Evolutionary conservation across 2,888 invertebrate species (phyloP).

Genomic region (Xiphydria camelus): DNA sequence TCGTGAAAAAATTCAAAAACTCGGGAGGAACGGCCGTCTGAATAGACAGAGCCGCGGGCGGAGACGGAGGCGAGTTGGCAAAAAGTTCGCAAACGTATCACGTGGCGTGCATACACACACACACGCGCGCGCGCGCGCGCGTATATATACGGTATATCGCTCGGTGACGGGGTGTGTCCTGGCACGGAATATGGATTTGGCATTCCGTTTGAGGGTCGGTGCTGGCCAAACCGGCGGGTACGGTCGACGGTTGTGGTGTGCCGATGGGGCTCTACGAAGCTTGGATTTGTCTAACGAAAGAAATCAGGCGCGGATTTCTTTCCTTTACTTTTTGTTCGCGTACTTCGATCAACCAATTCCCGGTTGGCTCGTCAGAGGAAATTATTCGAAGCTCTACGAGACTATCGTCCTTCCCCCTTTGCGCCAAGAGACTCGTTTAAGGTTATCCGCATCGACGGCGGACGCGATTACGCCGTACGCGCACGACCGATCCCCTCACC

Average conservation of each 20-base stretch:
- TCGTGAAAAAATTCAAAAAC: no score
- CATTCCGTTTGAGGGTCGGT: conserved; percentile 6
- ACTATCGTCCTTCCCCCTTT: neutral
- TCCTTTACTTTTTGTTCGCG: no score
- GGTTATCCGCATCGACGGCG: neutral
- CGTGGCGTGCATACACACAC: no score
- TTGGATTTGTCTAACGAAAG: neutral
- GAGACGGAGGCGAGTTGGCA: no score
- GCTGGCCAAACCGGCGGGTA: conserved; percentile 3
- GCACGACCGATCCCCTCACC: no score
- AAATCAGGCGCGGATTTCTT: neutral
- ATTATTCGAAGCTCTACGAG: neutral
- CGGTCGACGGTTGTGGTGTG: conserved; percentile 4
- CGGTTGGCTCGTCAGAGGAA: neutral
- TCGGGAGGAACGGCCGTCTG: no score
- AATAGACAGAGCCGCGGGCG: no score
- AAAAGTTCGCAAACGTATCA: no score
- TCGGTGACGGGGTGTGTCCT: conserved; percentile 7
- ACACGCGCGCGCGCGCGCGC: no score
- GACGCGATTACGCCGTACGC: no score
- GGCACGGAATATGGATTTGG: conserved; percentile 16
- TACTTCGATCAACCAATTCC: no score
- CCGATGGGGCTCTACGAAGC: neutral
- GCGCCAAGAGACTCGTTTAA: neutral
- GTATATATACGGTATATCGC: neutral